These are phyloP conservation scores for Geotrypetes seraphini DNA, from an alignment of 2,797 vertebrate species.

Conservation along the genomic window DNA sequence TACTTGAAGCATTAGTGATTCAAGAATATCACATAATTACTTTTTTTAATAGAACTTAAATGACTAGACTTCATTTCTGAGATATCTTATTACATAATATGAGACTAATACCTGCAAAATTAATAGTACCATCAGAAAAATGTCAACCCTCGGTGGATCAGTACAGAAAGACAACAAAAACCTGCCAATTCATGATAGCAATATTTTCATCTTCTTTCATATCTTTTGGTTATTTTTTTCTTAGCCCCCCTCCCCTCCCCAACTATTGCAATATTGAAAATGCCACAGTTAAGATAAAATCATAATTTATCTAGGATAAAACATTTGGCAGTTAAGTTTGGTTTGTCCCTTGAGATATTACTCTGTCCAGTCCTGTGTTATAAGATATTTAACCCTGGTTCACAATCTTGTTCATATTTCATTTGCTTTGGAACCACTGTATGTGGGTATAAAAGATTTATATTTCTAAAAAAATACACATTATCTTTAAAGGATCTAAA, in stretches of 20 bases:
- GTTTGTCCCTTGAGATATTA: background rate
- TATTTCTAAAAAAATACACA: background rate
- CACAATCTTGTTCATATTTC: background rate
- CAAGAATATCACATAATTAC: too few relatives aligned
- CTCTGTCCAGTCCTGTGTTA: background rate
- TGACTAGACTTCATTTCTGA: too few relatives aligned
- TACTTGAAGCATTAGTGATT: too few relatives aligned
- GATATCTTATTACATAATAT: too few relatives aligned
- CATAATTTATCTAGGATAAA: background rate
- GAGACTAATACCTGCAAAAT: too few relatives aligned
- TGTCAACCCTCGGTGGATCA: too few relatives aligned
- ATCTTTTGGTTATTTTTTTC: too few relatives aligned
- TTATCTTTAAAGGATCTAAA: background rate
- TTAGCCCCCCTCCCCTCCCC: too few relatives aligned
- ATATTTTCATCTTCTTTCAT: too few relatives aligned
- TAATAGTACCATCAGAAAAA: too few relatives aligned
- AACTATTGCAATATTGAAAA: background rate
- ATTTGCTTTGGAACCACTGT: rapidly evolving
- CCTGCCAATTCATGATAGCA: background rate
- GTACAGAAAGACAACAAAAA: too few relatives aligned
- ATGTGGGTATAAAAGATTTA: background rate
- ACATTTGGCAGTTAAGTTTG: background rate
- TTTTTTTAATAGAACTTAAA: too few relatives aligned
- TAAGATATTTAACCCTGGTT: background rate
- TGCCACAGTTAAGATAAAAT: background rate